Evolutionary conservation across 2,113 vertebrate species (phyloP).

Genomic region (Semnornis frantzii): DNA sequence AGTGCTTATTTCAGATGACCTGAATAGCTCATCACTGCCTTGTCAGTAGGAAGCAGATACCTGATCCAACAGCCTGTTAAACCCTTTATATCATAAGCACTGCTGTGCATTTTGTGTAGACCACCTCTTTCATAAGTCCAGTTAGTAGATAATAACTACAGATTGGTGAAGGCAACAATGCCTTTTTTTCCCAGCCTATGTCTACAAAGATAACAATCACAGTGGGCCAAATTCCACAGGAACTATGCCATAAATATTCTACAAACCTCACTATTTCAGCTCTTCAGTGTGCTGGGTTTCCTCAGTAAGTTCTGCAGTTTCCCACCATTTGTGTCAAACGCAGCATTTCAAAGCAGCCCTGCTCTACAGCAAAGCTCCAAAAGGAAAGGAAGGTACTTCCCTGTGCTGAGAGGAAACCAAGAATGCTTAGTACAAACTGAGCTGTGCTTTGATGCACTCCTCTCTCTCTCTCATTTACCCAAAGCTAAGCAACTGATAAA

Average conservation of each 20-base stretch:
- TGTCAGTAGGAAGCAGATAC: not conserved
- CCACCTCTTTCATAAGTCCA: not conserved
- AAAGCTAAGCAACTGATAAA: constrained; percentile 46
- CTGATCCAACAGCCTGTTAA: not conserved
- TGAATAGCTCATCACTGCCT: not conserved
- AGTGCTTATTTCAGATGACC: not conserved
- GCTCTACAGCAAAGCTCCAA: not conserved
- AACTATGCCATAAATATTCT: not conserved
- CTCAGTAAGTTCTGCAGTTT: constrained; percentile 13
- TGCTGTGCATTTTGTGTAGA: not conserved
- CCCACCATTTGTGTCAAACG: constrained; percentile 9
- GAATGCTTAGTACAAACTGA: not conserved
- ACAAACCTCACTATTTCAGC: not conserved
- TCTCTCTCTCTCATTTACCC: constrained; percentile 12
- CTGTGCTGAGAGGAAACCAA: not conserved
- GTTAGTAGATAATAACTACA: not conserved
- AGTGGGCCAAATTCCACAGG: constrained; percentile 12
- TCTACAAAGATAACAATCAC: not conserved
- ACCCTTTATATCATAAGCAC: not conserved
- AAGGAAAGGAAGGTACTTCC: not conserved
- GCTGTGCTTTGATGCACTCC: not conserved
- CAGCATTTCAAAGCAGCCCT: constrained; percentile 10
- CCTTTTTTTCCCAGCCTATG: not conserved
- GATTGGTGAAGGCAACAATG: not conserved
- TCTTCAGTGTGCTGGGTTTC: not conserved